These are phyloP conservation scores for Stenichneumon culpator DNA, from an alignment of 2,888 invertebrate genomes.

Conservation along the genomic window DNA sequence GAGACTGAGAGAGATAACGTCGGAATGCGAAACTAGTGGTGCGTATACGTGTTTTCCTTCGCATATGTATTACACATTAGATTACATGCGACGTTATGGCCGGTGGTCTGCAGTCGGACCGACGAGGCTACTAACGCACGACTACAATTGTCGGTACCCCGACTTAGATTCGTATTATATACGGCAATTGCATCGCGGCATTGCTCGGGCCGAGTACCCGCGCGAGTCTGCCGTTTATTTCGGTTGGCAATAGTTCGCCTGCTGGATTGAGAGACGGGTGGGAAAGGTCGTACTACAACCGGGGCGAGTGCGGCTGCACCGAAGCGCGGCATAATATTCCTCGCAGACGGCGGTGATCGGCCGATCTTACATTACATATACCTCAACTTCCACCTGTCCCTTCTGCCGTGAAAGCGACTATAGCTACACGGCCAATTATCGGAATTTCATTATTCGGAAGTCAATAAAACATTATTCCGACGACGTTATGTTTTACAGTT, in stretches of 20 bases:
- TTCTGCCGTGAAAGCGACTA: not conserved
- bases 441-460: conserved; percentile 14
- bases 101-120: not conserved
- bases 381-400: conserved; percentile 11
- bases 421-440: not conserved
- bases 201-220: conserved; percentile 7
- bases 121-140: not conserved
- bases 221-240: conserved; percentile 14
- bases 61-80: not conserved
- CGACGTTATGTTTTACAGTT: not conserved
- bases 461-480: no score
- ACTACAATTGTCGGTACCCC: not conserved
- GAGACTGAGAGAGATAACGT: conserved; percentile 10
- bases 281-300: conserved; percentile 79
- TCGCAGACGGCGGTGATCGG: conserved; percentile 43
- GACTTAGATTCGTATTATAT: not conserved
- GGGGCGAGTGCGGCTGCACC: conserved; percentile 79
- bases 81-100: conserved; percentile 13
- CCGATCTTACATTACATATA: conserved; percentile 46
- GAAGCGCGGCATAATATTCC: conserved; percentile 54
- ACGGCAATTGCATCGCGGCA: not conserved
- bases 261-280: conserved; percentile 66
- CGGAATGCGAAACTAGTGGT: conserved; percentile 23
- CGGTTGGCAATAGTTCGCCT: conserved; percentile 53
- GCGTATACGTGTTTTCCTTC: not conserved